Evolutionary conservation across 1,140 invertebrate genomes (phyloP).

Genomic region (Pseudomyrmex concolor): DNA sequence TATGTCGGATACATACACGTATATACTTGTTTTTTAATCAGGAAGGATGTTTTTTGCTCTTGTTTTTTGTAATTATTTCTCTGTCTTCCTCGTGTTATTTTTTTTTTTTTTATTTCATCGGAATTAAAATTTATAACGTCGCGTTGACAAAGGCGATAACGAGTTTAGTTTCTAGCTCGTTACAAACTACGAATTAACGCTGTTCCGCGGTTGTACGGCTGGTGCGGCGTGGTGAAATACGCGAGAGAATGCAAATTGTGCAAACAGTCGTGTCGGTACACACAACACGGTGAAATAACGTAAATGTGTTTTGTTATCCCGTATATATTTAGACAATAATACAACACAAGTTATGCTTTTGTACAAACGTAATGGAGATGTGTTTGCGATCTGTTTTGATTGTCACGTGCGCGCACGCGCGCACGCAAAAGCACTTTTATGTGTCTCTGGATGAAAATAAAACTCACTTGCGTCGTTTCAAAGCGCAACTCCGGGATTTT

Average conservation of each 20-base stretch:
- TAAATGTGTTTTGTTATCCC: neutral
- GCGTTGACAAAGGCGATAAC: neutral
- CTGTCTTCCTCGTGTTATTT: too few species aligned
- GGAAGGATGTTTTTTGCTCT: neutral
- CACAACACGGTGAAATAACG: conserved; percentile 7
- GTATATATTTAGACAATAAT: neutral
- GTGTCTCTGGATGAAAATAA: conserved; percentile 36
- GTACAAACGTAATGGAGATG: conserved; percentile 14
- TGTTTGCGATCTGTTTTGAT: conserved; percentile 21
- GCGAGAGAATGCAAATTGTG: neutral
- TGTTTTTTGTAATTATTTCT: too few species aligned
- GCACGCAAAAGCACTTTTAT: conserved; percentile 5
- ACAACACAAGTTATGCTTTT: conserved; percentile 13
- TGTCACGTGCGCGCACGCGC: neutral
- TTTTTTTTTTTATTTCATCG: neutral
- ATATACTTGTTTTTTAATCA: neutral
- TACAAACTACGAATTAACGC: conserved; percentile 10
- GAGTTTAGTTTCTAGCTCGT: neutral
- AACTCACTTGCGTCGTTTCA: conserved; percentile 11
- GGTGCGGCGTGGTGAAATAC: neutral
- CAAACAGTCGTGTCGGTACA: neutral
- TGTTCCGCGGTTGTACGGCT: neutral
- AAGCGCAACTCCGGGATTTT: neutral
- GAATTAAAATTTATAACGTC: neutral
- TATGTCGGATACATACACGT: too few species aligned